Percentiles rank a stretch among this genome's conserved stretches.
Conservation (phyloP, 2,113 vertebrate genomes). For the Stercorarius parasiticus region DNA sequence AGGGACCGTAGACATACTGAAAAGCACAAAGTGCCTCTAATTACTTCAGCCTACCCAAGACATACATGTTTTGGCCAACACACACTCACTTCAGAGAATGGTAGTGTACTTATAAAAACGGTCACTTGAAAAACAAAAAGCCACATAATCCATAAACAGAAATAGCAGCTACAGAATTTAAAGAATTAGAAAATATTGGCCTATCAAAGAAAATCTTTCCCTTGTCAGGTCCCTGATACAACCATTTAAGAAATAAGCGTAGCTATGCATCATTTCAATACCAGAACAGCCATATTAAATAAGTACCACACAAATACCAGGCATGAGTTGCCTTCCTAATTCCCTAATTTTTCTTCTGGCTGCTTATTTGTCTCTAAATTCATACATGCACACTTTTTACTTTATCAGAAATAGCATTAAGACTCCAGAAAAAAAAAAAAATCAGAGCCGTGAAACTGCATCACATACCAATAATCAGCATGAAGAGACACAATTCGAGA, state of each 20-base stretch:
- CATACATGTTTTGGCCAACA: accelerated
- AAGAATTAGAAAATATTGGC: neutral
- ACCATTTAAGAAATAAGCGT: neutral
- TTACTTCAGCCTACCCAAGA: neutral
- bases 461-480: neutral
- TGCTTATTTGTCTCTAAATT: neutral
- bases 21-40: neutral
- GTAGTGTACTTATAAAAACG: neutral
- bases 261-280: neutral
- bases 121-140: neutral
- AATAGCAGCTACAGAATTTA: neutral
- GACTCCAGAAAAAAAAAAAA: neutral
- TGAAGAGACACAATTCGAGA: neutral
- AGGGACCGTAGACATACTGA: neutral
- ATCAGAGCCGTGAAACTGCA: neutral
- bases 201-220: neutral
- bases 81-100: neutral
- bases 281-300: neutral
- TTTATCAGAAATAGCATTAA: neutral
- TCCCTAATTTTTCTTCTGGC: neutral
- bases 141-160: neutral
- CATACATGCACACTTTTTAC: neutral
- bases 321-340: neutral
- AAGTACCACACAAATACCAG: neutral
- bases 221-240: neutral